phyloP scores from a whole-genome alignment of 2,113 vertebrate species.

The Lophotis ruficrista region DNA sequence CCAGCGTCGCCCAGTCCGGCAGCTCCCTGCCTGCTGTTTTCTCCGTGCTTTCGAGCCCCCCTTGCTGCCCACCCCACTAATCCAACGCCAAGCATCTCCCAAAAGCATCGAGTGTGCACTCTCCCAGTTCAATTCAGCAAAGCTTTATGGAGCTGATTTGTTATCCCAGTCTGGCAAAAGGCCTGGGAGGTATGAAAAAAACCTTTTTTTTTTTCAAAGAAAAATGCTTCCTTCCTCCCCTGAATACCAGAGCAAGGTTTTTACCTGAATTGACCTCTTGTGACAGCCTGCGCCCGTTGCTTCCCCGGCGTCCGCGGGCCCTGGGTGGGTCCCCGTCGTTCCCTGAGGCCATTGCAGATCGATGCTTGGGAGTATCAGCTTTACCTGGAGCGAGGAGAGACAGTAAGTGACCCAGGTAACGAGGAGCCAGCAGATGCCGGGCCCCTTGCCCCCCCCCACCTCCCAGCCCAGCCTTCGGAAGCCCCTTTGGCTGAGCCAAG shows the following conservation, averaged over 20 bases:
- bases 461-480: background rate
- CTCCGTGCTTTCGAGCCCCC: rapidly evolving
- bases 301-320: background rate
- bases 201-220: background rate
- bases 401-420: background rate
- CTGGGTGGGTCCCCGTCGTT: background rate
- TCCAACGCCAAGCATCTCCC: background rate
- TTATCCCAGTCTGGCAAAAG: background rate
- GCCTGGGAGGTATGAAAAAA: background rate
- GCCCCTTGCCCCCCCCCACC: background rate
- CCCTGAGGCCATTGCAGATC: constrained; percentile 55
- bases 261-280: constrained; percentile 41
- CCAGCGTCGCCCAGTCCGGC: background rate
- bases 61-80: rapidly evolving
- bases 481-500: background rate
- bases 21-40: background rate
- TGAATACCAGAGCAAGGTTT: background rate
- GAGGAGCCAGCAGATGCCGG: background rate
- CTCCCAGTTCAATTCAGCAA: background rate
- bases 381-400: background rate
- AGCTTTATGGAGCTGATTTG: rapidly evolving
- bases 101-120: rapidly evolving
- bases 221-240: background rate
- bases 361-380: background rate
- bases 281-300: background rate